These are phyloP conservation scores for Mungos mungo DNA, from an alignment of 2,113 vertebrate species.

Conservation along the genomic window DNA sequence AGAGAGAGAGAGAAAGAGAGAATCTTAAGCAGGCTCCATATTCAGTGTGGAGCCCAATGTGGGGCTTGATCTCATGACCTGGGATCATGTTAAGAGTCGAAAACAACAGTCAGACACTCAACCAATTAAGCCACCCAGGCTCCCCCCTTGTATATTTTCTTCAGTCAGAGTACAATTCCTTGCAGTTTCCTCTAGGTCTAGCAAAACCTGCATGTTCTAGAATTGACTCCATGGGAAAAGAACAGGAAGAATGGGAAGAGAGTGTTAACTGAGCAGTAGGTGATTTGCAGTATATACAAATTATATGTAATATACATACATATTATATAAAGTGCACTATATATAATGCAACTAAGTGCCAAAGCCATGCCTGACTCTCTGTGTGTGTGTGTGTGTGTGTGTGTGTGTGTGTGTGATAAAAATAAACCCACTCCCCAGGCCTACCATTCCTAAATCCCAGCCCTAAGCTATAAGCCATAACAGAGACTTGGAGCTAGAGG, in stretches of 20 bases:
- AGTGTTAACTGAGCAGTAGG: not conserved
- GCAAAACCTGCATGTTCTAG: not conserved
- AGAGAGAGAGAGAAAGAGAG: no score
- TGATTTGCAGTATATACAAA: not conserved
- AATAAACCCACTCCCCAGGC: not conserved
- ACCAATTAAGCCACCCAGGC: no score
- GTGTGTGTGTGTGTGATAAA: not conserved
- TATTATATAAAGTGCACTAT: not conserved
- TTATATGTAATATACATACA: not conserved
- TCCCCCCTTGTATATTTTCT: not conserved
- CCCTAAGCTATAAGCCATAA: not conserved
- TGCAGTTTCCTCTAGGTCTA: not conserved
- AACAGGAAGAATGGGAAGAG: not conserved
- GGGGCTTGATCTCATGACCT: no score
- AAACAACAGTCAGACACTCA: no score
- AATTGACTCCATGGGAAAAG: not conserved
- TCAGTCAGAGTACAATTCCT: not conserved
- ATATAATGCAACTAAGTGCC: not conserved
- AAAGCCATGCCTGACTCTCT: not conserved
- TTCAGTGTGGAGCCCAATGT: no score
- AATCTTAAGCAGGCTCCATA: no score
- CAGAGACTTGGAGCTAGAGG: not conserved
- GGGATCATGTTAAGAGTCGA: no score
- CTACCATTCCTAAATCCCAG: not conserved
- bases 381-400: not conserved